Evolutionary conservation across 1,140 invertebrate species (phyloP).

Genomic region (Bemisia tabaci): DNA sequence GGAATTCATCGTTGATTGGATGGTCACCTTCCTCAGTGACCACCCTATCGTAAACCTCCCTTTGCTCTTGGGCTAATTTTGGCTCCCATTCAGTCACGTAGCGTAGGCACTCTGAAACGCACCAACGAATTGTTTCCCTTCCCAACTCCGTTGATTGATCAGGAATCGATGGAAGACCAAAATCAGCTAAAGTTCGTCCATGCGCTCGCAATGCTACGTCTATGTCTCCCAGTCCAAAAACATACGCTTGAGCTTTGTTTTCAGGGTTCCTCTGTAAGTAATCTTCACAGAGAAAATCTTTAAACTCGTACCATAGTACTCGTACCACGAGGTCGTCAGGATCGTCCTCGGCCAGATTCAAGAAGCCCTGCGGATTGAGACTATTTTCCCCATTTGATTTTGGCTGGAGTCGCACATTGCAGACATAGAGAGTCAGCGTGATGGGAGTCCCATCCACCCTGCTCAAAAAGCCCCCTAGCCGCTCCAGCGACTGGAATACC

Average conservation of each 20-base stretch:
- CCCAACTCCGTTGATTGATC: slow-evolving; percentile 11
- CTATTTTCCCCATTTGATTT: too few relatives aligned
- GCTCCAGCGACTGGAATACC: too few relatives aligned
- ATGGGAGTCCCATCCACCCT: too few relatives aligned
- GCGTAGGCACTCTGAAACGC: neutral
- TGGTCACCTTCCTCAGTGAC: neutral
- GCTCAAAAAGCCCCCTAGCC: too few relatives aligned
- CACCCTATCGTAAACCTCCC: slow-evolving; percentile 6
- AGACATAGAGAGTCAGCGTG: too few relatives aligned
- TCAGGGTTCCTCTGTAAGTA: neutral
- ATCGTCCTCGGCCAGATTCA: too few relatives aligned
- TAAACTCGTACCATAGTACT: neutral
- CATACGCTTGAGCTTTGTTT: neutral
- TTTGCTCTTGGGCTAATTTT: slow-evolving; percentile 9
- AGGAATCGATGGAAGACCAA: slow-evolving; percentile 9
- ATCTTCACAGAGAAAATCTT: neutral
- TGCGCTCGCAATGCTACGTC: slow-evolving; percentile 5
- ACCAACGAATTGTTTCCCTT: slow-evolving; percentile 7
- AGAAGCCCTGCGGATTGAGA: too few relatives aligned
- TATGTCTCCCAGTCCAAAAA: slow-evolving; percentile 3
- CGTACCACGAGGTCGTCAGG: too few relatives aligned
- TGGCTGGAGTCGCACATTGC: too few relatives aligned
- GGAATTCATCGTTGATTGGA: neutral
- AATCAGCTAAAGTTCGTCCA: slow-evolving; percentile 2
- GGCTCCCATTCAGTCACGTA: slow-evolving; percentile 12